Conservation (phyloP, 2,888 invertebrate species). For the Parnassius orleans region DNA sequence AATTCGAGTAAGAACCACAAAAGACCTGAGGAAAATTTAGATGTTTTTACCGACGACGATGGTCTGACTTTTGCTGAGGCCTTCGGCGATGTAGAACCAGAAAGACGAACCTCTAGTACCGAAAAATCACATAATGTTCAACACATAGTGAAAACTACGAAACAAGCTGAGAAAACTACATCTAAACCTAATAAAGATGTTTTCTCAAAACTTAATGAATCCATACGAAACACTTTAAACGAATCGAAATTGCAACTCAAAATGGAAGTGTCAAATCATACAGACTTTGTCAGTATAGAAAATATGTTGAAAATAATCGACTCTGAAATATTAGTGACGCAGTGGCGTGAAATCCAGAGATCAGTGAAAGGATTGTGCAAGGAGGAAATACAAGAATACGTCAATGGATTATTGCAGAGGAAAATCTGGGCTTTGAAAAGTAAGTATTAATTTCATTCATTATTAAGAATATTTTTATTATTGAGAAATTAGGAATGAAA, state of each 20-base stretch:
- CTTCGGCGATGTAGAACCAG: constrained; percentile 50
- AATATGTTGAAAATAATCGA: constrained; percentile 80
- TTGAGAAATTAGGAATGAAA: not conserved
- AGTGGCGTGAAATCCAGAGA: constrained; percentile 76
- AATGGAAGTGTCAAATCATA: constrained; percentile 35
- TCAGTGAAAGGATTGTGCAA: constrained; percentile 75
- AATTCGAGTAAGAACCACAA: constrained; percentile 44
- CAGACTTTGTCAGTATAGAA: constrained; percentile 61
- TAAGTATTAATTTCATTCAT: constrained; percentile 65
- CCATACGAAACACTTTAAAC: constrained; percentile 60
- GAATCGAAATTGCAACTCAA: constrained; percentile 56
- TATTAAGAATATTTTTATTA: not conserved
- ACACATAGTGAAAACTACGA: constrained; percentile 67
- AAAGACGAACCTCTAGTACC: constrained; percentile 51
- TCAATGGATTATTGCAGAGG: constrained; percentile 79
- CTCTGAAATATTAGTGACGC: constrained; percentile 76
- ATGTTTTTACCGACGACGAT: constrained; percentile 66
- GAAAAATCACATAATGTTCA: constrained; percentile 74
- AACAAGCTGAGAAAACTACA: constrained; percentile 51
- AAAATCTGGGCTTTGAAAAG: constrained; percentile 87
- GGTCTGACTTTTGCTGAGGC: constrained; percentile 66
- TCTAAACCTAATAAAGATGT: constrained; percentile 54
- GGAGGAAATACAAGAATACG: constrained; percentile 81
- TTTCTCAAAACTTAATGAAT: constrained; percentile 56
- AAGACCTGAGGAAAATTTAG: constrained; percentile 56